Evolutionary conservation across 1,140 invertebrate species (phyloP).

Genomic region (Drosophila athabasca): DNA sequence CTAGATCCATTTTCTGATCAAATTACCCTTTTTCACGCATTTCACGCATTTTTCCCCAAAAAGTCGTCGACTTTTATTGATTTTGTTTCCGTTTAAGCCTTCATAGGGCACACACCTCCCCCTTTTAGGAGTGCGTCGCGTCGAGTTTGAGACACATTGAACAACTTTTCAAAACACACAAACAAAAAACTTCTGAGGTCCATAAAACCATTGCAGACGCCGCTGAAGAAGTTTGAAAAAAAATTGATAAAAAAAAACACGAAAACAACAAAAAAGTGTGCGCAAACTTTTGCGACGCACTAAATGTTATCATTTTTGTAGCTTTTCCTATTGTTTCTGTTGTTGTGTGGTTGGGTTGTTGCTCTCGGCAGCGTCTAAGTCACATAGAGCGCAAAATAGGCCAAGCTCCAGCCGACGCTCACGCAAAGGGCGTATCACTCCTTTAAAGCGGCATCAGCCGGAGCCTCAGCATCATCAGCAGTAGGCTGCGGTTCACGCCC

Average conservation of each 20-base stretch:
- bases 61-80: conserved; percentile 48
- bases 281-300: conserved; percentile 76
- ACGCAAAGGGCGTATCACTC: background rate
- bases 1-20: background rate
- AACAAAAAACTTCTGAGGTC: conserved; percentile 72
- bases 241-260: conserved; percentile 41
- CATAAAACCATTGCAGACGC: conserved; percentile 50
- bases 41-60: conserved; percentile 3
- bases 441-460: too few species aligned
- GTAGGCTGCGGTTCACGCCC: conserved; percentile 5
- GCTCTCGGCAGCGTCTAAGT: conserved; percentile 55
- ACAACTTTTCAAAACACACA: conserved; percentile 74
- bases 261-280: conserved; percentile 48
- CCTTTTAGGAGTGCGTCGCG: conserved; percentile 13
- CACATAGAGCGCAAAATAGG: conserved; percentile 33
- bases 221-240: conserved; percentile 61
- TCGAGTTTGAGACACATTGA: conserved; percentile 29
- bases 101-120: background rate
- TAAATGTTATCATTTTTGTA: conserved; percentile 74
- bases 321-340: background rate
- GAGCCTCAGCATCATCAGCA: too few species aligned
- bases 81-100: conserved; percentile 8
- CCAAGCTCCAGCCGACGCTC: too few species aligned
- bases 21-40: background rate
- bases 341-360: conserved; percentile 21